Evolutionary conservation across 2,888 invertebrate species (phyloP).

Genomic region (Stenotaenia linearis): DNA sequence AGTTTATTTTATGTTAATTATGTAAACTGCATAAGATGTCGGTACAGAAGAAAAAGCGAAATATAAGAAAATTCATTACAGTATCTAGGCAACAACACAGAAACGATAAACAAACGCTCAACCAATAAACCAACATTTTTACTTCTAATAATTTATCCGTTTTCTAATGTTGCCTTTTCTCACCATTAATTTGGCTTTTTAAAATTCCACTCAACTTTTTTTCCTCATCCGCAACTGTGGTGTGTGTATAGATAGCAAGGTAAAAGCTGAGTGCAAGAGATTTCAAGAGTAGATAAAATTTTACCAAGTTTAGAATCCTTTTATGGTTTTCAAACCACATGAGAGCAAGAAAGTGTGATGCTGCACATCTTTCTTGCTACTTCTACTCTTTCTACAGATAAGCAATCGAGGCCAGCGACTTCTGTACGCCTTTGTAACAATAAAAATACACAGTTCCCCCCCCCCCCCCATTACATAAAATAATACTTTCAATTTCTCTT

Average conservation of each 20-base stretch:
- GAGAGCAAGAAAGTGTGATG: slow-evolving; percentile 9
- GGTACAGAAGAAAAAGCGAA: no score
- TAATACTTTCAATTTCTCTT: background rate
- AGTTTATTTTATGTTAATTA: no score
- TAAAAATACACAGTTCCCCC: background rate
- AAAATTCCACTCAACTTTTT: background rate
- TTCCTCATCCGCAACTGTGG: background rate
- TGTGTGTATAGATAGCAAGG: background rate
- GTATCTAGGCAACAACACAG: no score
- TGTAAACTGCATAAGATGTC: no score
- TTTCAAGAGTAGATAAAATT: slow-evolving; percentile 12
- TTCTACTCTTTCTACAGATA: background rate
- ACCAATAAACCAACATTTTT: background rate
- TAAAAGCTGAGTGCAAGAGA: slow-evolving; percentile 26
- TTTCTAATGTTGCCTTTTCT: background rate
- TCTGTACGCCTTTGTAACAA: background rate
- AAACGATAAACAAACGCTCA: no score
- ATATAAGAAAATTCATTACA: no score
- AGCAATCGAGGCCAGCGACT: background rate
- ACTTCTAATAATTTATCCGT: background rate
- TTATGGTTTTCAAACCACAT: slow-evolving; percentile 22
- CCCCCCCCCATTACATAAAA: no score
- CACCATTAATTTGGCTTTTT: background rate
- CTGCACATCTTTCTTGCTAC: slow-evolving; percentile 3
- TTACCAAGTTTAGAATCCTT: slow-evolving; percentile 20